phyloP scores from a whole-genome alignment of 2,797 vertebrate genomes.

The Numenius phaeopus region DNA sequence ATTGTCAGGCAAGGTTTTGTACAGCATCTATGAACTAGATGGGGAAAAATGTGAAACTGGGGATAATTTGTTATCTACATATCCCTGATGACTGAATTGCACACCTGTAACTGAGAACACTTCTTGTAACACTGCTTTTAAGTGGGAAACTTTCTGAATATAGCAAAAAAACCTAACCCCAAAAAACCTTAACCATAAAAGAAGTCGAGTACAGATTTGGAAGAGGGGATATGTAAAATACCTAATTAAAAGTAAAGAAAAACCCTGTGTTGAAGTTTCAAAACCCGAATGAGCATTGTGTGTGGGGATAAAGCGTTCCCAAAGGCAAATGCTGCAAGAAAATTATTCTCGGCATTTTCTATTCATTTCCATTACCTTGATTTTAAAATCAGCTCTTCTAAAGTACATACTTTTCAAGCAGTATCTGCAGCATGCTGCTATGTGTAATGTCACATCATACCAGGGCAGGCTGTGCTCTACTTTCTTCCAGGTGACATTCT shows the following conservation, averaged over 20 bases:
- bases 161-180: neutral
- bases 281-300: neutral
- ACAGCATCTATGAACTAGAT: neutral
- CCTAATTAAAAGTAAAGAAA: neutral
- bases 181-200: neutral
- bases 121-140: conserved; percentile 23
- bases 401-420: neutral
- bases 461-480: neutral
- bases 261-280: neutral
- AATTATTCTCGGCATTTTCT: conserved; percentile 31
- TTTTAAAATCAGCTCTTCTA: conserved; percentile 21
- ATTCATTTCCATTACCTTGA: neutral
- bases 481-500: neutral
- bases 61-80: neutral
- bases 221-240: neutral
- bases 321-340: conserved; percentile 28
- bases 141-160: conserved; percentile 4
- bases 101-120: neutral
- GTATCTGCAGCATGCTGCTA: neutral
- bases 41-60: neutral
- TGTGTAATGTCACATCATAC: neutral
- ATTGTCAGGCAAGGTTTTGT: neutral
- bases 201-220: neutral
- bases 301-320: conserved; percentile 34
- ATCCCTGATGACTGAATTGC: neutral